Conservation (phyloP, 2,113 vertebrate species). For the Coracopsis vasa region DNA sequence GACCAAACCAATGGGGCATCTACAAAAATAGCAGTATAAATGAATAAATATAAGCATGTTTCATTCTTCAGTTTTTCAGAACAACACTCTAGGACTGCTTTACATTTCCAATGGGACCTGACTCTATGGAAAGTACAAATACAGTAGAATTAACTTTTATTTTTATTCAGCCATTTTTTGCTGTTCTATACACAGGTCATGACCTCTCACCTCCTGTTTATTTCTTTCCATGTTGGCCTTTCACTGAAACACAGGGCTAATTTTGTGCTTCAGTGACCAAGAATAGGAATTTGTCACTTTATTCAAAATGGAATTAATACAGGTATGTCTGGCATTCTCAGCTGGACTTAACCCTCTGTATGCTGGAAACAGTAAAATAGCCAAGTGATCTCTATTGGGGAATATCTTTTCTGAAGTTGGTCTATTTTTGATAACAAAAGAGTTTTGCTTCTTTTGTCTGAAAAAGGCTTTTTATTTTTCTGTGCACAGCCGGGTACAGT, state of each 20-base stretch:
- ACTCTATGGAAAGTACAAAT: not conserved
- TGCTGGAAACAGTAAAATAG: conserved; percentile 24
- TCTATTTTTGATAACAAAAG: conserved; percentile 54
- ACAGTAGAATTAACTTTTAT: conserved; percentile 21
- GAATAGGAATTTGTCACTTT: conserved; percentile 83
- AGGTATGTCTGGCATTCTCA: conserved; percentile 71
- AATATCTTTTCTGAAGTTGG: conserved; percentile 2
- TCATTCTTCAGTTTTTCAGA: not conserved
- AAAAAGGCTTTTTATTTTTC: conserved; percentile 51
- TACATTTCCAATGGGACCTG: not conserved
- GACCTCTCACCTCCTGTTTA: conserved; percentile 65
- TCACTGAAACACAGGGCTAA: conserved; percentile 77
- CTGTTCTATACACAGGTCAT: conserved; percentile 19
- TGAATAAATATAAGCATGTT: not conserved
- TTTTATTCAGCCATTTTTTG: conserved; percentile 24
- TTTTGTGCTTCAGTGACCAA: conserved; percentile 85
- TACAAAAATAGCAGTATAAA: not conserved
- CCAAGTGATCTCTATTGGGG: conserved; percentile 12
- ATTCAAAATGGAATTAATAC: conserved; percentile 78
- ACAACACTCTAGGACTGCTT: not conserved
- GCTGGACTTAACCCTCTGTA: conserved; percentile 46
- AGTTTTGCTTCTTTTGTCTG: conserved; percentile 63
- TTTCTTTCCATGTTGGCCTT: conserved; percentile 75
- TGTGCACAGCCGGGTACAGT: not conserved
- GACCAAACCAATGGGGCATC: not conserved